Percentiles rank a stretch among this genome's conserved stretches.
Conservation (phyloP, 2,888 invertebrate species). For the Napeogenes inachia region DNA sequence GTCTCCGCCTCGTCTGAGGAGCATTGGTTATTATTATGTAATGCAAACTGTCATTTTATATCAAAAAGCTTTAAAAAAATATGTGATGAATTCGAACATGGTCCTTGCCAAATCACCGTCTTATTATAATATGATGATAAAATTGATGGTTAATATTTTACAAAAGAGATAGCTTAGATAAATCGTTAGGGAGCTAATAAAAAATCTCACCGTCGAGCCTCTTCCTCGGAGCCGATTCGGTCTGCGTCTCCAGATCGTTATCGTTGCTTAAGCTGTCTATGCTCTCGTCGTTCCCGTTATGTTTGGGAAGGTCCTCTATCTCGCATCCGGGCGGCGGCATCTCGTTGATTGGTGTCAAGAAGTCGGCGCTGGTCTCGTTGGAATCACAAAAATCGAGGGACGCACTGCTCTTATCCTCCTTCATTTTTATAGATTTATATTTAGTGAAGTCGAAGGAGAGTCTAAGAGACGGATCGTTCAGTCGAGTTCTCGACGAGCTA, state of each 20-base stretch:
- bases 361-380: slow-evolving; percentile 73
- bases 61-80: too few species aligned
- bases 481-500: slow-evolving; percentile 51
- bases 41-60: too few species aligned
- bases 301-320: slow-evolving; percentile 68
- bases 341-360: slow-evolving; percentile 72
- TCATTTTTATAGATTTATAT: slow-evolving; percentile 58
- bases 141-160: too few species aligned
- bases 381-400: slow-evolving; percentile 72
- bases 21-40: not conserved
- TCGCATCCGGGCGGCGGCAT: slow-evolving; percentile 72
- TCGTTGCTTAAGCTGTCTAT: slow-evolving; percentile 68
- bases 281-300: slow-evolving; percentile 66
- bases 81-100: too few species aligned
- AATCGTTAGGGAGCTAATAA: not conserved
- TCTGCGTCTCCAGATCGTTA: slow-evolving; percentile 66
- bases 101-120: too few species aligned
- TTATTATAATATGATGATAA: too few species aligned
- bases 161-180: too few species aligned
- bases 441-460: slow-evolving; percentile 69
- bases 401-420: slow-evolving; percentile 64
- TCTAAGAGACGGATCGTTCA: slow-evolving; percentile 62
- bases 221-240: slow-evolving; percentile 66
- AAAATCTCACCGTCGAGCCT: slow-evolving; percentile 49
- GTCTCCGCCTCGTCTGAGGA: slow-evolving; percentile 51